Base-by-base conservation (phyloP, 2,113 vertebrate genomes). In the Psilopogon haemacephalus region DNA sequence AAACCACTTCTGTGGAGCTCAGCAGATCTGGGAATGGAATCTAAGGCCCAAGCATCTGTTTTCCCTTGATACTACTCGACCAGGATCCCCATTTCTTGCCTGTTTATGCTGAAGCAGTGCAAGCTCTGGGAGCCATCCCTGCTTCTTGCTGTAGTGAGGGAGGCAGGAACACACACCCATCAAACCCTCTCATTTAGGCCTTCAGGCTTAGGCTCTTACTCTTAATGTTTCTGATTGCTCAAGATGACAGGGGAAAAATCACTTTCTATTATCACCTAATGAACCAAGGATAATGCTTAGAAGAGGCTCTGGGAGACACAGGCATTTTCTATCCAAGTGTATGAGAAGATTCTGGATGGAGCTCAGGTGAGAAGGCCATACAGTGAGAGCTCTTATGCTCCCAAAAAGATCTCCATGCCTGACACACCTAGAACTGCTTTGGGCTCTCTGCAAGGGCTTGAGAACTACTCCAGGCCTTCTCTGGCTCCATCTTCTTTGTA, bases 241-340 rank as follows among this genome's bases (percentile, higher is more conserved):
- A 46, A 84, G 90, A 93, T 88, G 94, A 96, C 83, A 94, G 90
- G 44, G 88, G 86, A 16, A 92, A 95, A 96, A 93, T 93, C 88
- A 79, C 89, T 92, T 96, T 88, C 95, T 95, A 87, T 92, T 94
- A 93, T 92, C 92, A 95, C 94, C 88, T 95, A 95, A 96, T 94
- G 95, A 96, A 72, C 86, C 88, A 93, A 78, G 88, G 81, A 90
- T 86, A 95, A 90, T 69, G 88, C 88, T 46, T 70, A 92, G 92
- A 69, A 67, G 88, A 90, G 77, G 73, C 54, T 84, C 52, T 69
- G 59, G 77, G 77, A 92, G 78, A 58, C 52, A 64, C 15, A 81
- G 87, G 38, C 77, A 8, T 68, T 83, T 42, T 74, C 83, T 38
- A 67, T 44, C 64, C 55, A 70, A 91, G 75, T 1, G 2, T 27